phyloP scores from a whole-genome alignment of 2,113 vertebrate species.

The Trichomycterus rosablanca region DNA sequence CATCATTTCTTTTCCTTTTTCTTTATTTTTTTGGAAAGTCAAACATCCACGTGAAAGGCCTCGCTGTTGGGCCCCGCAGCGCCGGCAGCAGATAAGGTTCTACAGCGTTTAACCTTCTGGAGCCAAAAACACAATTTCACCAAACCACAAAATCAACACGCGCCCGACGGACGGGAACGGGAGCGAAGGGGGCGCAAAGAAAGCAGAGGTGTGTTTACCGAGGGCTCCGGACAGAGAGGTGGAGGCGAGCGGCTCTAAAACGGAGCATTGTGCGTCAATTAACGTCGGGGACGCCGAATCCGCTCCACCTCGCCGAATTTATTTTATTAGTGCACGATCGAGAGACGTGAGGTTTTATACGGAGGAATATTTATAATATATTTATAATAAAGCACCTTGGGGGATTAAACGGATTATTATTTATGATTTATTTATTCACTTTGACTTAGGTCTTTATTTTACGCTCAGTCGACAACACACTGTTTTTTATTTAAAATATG shows the following conservation, averaged over 20 bases:
- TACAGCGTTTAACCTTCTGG: conserved; percentile 70
- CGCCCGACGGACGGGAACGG: conserved; percentile 56
- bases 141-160: conserved; percentile 89
- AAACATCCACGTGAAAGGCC: conserved; percentile 76
- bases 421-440: too few relatives aligned
- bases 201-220: conserved; percentile 39
- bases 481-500: too few relatives aligned
- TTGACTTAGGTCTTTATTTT: too few relatives aligned
- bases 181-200: conserved; percentile 35
- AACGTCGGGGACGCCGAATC: background rate
- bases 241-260: conserved; percentile 8
- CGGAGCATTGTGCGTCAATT: conserved; percentile 24
- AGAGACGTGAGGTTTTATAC: too few relatives aligned
- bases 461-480: too few relatives aligned
- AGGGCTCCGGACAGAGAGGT: conserved; percentile 21
- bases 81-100: conserved; percentile 83
- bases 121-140: conserved; percentile 79
- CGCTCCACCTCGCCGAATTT: too few relatives aligned
- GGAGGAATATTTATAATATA: too few relatives aligned
- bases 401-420: too few relatives aligned
- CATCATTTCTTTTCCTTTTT: too few relatives aligned
- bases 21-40: conserved; percentile 65
- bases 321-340: too few relatives aligned
- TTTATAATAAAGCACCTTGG: too few relatives aligned
- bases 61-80: conserved; percentile 78